phyloP scores from a whole-genome alignment of 1,140 invertebrate species.

The Thaumatotibia leucotreta region DNA sequence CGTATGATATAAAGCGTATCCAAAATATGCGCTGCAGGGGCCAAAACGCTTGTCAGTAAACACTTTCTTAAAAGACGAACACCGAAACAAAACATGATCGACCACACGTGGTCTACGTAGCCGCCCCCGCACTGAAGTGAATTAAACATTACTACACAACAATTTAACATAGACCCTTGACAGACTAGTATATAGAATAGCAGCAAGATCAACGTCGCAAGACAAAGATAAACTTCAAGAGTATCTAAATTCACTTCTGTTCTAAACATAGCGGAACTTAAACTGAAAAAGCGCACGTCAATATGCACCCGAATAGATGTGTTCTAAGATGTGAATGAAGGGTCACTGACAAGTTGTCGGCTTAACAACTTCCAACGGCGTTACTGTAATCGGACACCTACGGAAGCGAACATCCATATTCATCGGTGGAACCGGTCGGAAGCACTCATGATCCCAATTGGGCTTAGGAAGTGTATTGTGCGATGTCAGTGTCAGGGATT shows the following conservation, averaged over 20 bases:
- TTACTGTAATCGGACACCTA: conserved; percentile 58
- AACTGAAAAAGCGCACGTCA: not conserved
- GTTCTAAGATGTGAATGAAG: not conserved
- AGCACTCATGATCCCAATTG: conserved; percentile 20
- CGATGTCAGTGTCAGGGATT: not conserved
- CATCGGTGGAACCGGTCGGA: conserved; percentile 42
- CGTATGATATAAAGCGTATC: too few species aligned
- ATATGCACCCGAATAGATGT: not conserved
- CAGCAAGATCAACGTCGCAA: not conserved
- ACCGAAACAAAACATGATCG: not conserved
- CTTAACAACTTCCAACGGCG: conserved; percentile 14
- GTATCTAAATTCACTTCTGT: not conserved
- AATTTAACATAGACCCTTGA: not conserved
- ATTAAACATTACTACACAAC: not conserved
- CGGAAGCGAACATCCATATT: conserved; percentile 54
- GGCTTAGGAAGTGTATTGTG: conserved; percentile 2
- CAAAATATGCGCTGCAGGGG: not conserved
- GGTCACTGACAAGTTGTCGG: not conserved
- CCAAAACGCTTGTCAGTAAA: not conserved
- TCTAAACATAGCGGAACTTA: not conserved
- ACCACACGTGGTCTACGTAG: conserved; percentile 1
- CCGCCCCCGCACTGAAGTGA: not conserved
- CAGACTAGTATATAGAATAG: not conserved
- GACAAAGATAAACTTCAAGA: not conserved
- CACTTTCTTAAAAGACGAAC: not conserved